Percentiles rank a stretch among this genome's conserved stretches.
phyloP scores from a whole-genome alignment of 2,797 vertebrate genomes.

The Bovichtus variegatus region DNA sequence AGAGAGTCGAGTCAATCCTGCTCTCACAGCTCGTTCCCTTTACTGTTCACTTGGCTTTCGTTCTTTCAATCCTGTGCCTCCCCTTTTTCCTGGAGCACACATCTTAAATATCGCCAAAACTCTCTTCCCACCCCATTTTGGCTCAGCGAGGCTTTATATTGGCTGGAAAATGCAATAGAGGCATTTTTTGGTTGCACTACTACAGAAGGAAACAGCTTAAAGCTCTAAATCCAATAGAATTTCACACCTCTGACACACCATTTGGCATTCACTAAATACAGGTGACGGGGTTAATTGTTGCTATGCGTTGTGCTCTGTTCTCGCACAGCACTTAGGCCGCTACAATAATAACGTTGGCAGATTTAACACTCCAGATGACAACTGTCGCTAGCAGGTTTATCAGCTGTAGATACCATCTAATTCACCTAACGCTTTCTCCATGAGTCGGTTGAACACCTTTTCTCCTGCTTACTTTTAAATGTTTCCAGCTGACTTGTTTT shows the following conservation, averaged over 20 bases:
- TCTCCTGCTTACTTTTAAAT: background rate
- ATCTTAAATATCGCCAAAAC: background rate
- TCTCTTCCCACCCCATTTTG: background rate
- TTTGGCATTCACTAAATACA: slow-evolving; percentile 25
- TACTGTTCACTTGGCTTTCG: background rate
- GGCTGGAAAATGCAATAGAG: slow-evolving; percentile 23
- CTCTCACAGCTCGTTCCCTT: slow-evolving; percentile 28
- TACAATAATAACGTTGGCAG: background rate
- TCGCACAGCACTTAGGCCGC: background rate
- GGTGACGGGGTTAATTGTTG: slow-evolving; percentile 20
- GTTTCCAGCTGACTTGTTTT: background rate
- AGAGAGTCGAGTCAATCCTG: slow-evolving; percentile 23
- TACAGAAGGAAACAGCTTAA: slow-evolving; percentile 29
- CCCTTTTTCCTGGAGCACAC: background rate
- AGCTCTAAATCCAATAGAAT: slow-evolving; percentile 34
- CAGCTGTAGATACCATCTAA: background rate
- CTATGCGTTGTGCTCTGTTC: background rate
- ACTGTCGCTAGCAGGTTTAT: background rate
- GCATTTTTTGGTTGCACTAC: slow-evolving; percentile 27
- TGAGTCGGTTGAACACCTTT: background rate
- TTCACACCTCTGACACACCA: slow-evolving; percentile 23
- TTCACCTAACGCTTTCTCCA: background rate
- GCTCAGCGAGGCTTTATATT: background rate
- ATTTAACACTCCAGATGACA: no score
- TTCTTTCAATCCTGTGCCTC: slow-evolving; percentile 7